These are phyloP conservation scores for Leucoptera coffeella DNA, from an alignment of 2,888 invertebrate genomes.

Conservation along the genomic window DNA sequence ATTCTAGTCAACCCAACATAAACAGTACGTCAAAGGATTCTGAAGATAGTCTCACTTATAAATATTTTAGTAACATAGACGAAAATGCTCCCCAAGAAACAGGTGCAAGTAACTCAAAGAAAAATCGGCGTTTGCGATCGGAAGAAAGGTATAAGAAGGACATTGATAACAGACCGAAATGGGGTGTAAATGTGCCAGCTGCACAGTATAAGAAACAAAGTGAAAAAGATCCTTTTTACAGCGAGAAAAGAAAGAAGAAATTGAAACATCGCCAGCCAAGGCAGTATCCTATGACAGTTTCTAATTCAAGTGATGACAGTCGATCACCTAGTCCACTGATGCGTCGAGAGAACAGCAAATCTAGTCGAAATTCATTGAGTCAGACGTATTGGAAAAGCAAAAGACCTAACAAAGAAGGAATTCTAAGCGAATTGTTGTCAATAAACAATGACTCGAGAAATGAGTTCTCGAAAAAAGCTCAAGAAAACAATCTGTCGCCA, in stretches of 20 bases:
- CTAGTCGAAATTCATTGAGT: conserved; percentile 38
- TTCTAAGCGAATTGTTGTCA: conserved; percentile 19
- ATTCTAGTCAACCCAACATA: conserved; percentile 19
- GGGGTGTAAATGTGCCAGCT: conserved; percentile 72
- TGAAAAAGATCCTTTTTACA: conserved; percentile 81
- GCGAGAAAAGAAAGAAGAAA: conserved; percentile 61
- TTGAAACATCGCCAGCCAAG: conserved; percentile 58
- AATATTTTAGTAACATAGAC: conserved; percentile 43
- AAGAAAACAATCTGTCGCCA: conserved; percentile 19
- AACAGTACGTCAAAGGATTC: conserved; percentile 8
- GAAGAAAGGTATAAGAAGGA: conserved; percentile 51
- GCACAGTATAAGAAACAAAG: conserved; percentile 85
- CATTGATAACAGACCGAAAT: conserved; percentile 62
- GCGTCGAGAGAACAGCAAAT: conserved; percentile 24
- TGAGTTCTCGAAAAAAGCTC: conserved; percentile 18
- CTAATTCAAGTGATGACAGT: conserved; percentile 59
- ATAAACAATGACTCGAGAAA: conserved; percentile 9
- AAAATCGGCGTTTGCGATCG: conserved; percentile 45
- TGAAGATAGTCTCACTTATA: conserved; percentile 23
- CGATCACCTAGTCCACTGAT: conserved; percentile 50
- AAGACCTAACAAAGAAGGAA: conserved; percentile 32
- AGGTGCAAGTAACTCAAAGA: conserved; percentile 38
- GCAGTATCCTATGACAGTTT: conserved; percentile 45
- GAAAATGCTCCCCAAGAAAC: conserved; percentile 45
- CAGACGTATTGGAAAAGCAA: conserved; percentile 47